phyloP scores from a whole-genome alignment of 2,113 vertebrate species.

The Trogon surrucura region DNA sequence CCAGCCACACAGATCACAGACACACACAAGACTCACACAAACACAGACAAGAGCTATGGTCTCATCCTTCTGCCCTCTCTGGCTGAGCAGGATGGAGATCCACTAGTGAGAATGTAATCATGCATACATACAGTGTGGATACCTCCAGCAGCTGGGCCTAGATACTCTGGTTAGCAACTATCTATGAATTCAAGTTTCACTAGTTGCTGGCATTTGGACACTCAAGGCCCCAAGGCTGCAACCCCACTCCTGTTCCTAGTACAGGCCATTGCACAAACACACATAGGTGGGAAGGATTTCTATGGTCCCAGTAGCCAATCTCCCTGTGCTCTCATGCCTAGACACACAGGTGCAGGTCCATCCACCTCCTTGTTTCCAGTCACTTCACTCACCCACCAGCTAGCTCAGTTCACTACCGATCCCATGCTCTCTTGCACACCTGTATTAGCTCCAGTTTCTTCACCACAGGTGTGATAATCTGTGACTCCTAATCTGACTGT shows the following conservation, averaged over 20 bases:
- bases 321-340: neutral
- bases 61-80: neutral
- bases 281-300: neutral
- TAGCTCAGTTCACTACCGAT: rapidly evolving
- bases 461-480: neutral
- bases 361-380: neutral
- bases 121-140: rapidly evolving
- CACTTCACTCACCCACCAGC: neutral
- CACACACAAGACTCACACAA: neutral
- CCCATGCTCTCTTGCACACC: neutral
- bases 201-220: neutral
- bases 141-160: neutral
- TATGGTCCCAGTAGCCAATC: rapidly evolving
- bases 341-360: neutral
- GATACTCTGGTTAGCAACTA: neutral
- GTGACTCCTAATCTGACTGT: neutral
- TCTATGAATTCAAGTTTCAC: neutral
- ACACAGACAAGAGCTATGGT: rapidly evolving
- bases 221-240: rapidly evolving
- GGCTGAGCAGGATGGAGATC: neutral
- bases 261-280: neutral
- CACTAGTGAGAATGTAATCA: neutral
- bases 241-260: neutral
- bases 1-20: neutral
- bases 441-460: neutral